Evolutionary conservation across 2,797 vertebrate species (phyloP).

Genomic region (Pristis pectinata): DNA sequence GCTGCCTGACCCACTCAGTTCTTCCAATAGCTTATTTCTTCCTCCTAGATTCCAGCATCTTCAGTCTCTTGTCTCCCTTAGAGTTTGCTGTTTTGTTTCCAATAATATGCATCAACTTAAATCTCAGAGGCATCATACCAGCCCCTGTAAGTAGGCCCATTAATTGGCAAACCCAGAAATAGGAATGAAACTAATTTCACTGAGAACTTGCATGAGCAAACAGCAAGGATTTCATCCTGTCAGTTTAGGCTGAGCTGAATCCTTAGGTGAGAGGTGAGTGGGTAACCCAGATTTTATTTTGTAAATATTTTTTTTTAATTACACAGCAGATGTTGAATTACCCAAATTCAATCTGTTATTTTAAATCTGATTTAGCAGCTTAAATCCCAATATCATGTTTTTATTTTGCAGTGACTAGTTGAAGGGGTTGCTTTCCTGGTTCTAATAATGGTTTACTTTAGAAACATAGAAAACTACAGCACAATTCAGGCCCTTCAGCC

Average conservation of each 20-base stretch:
- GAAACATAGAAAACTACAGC: too few relatives aligned
- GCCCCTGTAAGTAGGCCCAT: background rate
- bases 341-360: background rate
- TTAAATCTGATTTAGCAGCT: background rate
- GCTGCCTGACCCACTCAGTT: too few relatives aligned
- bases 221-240: background rate
- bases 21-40: too few relatives aligned
- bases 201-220: background rate
- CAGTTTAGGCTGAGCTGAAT: background rate
- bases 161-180: background rate
- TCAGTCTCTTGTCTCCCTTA: too few relatives aligned
- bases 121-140: conserved; percentile 3
- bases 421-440: background rate
- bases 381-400: background rate
- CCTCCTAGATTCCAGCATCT: too few relatives aligned
- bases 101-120: background rate
- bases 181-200: background rate
- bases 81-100: background rate
- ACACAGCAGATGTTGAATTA: background rate
- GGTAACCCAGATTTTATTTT: conserved; percentile 22
- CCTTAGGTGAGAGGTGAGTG: background rate
- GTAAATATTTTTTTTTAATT: background rate
- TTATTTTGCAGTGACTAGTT: background rate
- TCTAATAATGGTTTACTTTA: background rate
- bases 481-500: too few relatives aligned